These are phyloP conservation scores for Drosophila obscura DNA, from an alignment of 1,140 invertebrate species.

Conservation along the genomic window DNA sequence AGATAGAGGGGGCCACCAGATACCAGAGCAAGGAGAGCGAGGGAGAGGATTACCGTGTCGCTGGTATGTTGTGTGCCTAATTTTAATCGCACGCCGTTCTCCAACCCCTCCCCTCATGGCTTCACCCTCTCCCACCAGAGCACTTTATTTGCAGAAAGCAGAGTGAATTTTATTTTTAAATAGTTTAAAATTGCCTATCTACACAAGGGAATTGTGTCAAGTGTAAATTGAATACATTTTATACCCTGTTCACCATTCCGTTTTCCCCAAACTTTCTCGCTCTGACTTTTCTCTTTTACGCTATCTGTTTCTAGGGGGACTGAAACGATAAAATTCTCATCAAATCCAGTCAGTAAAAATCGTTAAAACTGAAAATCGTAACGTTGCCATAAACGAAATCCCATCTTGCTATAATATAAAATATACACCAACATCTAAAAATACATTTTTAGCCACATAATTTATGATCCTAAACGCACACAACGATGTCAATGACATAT, in stretches of 20 bases:
- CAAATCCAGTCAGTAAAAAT: conserved; percentile 34
- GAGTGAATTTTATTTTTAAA: conserved; percentile 69
- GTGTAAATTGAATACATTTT: conserved; percentile 58
- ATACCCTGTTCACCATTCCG: no score
- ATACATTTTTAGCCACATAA: conserved; percentile 16
- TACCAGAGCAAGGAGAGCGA: conserved; percentile 2
- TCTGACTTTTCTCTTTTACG: no score
- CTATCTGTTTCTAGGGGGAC: neutral
- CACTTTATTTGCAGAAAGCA: conserved; percentile 58
- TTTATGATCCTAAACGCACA: conserved; percentile 39
- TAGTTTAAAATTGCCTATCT: conserved; percentile 55
- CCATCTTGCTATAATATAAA: conserved; percentile 27
- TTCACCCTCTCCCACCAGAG: neutral
- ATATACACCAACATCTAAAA: neutral
- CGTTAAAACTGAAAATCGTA: conserved; percentile 24
- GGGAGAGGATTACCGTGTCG: conserved; percentile 29
- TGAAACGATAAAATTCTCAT: conserved; percentile 34
- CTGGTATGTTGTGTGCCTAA: conserved; percentile 57
- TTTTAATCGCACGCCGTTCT: conserved; percentile 64
- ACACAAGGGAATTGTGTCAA: conserved; percentile 69
- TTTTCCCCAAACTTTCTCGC: no score
- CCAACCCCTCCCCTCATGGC: neutral
- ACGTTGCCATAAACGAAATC: conserved; percentile 22
- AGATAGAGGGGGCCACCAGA: neutral
- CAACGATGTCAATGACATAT: conserved; percentile 69